Base-by-base conservation (phyloP, 2,888 invertebrate genomes). In the Hartigia nigra region DNA sequence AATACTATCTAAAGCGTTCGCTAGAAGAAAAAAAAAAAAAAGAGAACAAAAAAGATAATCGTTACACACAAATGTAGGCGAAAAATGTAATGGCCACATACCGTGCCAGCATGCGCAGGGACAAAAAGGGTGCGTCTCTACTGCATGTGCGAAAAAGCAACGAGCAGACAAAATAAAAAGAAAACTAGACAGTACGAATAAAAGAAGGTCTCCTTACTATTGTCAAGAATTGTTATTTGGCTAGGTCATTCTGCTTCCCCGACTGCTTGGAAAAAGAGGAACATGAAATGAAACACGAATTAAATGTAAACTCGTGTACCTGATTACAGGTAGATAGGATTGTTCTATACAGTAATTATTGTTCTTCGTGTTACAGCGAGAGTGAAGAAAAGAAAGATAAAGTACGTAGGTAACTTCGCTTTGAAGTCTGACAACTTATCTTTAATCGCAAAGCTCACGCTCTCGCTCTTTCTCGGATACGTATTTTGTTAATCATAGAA, bases 181-280 rank as follows among this genome's bases (percentile, higher is more conserved):
- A 77, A 78, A 69, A 75, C 76, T 76, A 77, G 35, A 75, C 76
- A 81, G 78, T 72, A 72, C 12, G 72, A 72, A 72, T 82, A 78
- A 84, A 86, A 88, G 85, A 85, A 82, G 80, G 84, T 86, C 78
- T 88, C 82, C 91, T 91, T 91, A 91, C 91, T 90, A 90, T 89
- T 87, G 83, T 86, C 85, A 91, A 91, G 85, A 89, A 90, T 89
- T 90, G 89, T 91, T 91, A 91, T 89, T 91, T 90, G 89, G 90
- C 89, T 89, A 91, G 86, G 85, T 90, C 91, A 90, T 90, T 91
- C 89, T 88, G 90, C 89, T 88, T 90, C 90, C 89, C 89, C 87
- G 90, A 91, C 90, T 91, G 91, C 91, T 91, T 91, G 91, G 86
- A 90, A 87, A 83, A 84, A 82, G 81, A 82, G 81, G 83, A 87